A percentile compares a stretch with the other conserved stretches of the same genome.
Conservation (phyloP, 2,888 invertebrate species). For the Campopleginae sp. region DNA sequence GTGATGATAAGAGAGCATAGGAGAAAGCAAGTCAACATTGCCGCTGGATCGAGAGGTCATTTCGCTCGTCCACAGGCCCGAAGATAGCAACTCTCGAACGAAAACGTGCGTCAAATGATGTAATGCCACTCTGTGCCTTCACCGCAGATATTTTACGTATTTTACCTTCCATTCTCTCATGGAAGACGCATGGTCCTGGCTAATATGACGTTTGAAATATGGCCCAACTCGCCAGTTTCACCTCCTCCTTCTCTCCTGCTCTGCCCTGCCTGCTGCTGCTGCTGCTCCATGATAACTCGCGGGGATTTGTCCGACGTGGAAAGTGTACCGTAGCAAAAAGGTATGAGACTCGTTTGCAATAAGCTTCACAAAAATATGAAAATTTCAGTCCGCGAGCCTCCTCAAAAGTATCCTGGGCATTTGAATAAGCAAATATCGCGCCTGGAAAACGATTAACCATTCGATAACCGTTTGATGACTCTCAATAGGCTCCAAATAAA, state of each 20-base stretch:
- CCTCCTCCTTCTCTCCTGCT: constrained; percentile 63
- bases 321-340: constrained; percentile 30
- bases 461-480: too few relatives aligned
- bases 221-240: constrained; percentile 72
- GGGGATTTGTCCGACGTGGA: constrained; percentile 42
- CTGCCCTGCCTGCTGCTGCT: constrained; percentile 19
- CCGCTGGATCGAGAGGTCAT: constrained; percentile 47
- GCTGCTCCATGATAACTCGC: constrained; percentile 21
- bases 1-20: constrained; percentile 39
- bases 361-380: constrained; percentile 22
- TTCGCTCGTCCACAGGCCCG: constrained; percentile 28
- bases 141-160: constrained; percentile 80
- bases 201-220: constrained; percentile 82
- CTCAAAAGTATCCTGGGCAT: background rate
- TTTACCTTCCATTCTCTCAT: constrained; percentile 72
- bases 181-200: constrained; percentile 80
- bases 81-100: constrained; percentile 64
- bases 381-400: background rate
- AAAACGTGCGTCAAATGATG: constrained; percentile 75
- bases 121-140: constrained; percentile 76
- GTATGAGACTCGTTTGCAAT: constrained; percentile 27
- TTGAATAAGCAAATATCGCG: background rate
- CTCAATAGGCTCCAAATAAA: too few relatives aligned
- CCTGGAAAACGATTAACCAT: background rate
- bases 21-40: constrained; percentile 74